Conservation (phyloP, 2,797 vertebrate genomes). For the Pseudochromis fuscus region DNA sequence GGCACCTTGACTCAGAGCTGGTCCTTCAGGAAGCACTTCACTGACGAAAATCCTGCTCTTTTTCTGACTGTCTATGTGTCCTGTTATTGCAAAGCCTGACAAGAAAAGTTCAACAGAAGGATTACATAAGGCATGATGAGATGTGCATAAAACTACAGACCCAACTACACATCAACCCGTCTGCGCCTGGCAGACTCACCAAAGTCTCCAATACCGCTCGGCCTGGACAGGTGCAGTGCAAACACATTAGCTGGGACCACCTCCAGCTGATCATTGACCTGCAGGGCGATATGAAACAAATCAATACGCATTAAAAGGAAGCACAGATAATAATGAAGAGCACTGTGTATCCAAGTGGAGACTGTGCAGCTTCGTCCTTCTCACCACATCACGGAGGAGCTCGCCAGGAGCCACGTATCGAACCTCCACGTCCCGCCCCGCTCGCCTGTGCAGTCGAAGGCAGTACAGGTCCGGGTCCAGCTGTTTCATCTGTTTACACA, state of each 20-base stretch:
- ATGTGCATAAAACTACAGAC: conserved; percentile 1
- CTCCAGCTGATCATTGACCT: conserved; percentile 92
- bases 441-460: conserved; percentile 84
- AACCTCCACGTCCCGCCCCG: conserved; percentile 80
- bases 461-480: conserved; percentile 87
- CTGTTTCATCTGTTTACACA: conserved; percentile 87
- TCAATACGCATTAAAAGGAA: conserved; percentile 37
- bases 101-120: background rate
- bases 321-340: conserved; percentile 17
- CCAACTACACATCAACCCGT: background rate
- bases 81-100: conserved; percentile 92
- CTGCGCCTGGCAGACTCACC: conserved; percentile 69
- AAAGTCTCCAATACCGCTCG: conserved; percentile 72
- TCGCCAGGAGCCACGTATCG: conserved; percentile 79
- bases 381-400: conserved; percentile 87
- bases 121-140: background rate
- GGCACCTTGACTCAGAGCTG: conserved; percentile 90
- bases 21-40: conserved; percentile 89
- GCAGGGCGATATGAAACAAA: conserved; percentile 50
- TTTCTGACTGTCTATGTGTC: conserved; percentile 87
- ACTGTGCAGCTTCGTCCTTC: conserved; percentile 29
- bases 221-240: conserved; percentile 75
- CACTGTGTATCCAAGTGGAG: background rate
- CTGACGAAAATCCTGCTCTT: conserved; percentile 90
- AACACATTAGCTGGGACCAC: conserved; percentile 81